Evolutionary conservation across 2,113 vertebrate genomes (phyloP).

Genomic region (Grus americana): DNA sequence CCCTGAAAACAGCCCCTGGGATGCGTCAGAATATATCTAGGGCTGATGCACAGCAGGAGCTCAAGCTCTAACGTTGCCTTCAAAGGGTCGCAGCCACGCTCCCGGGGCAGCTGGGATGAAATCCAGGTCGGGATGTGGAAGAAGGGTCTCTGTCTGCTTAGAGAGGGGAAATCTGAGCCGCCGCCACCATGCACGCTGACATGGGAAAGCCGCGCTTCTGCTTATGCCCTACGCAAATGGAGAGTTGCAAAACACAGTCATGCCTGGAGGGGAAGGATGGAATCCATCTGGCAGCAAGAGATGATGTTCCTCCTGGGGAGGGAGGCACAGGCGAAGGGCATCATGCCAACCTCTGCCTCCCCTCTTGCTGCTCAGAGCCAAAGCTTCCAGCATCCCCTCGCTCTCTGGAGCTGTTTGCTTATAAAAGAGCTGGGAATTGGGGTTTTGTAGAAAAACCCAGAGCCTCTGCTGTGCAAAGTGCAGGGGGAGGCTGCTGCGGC

Average conservation of each 20-base stretch:
- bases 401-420: rapidly evolving
- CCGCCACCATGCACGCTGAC: neutral
- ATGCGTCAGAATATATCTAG: neutral
- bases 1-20: neutral
- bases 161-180: neutral
- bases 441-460: neutral
- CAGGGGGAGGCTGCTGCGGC: neutral
- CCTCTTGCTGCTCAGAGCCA: neutral
- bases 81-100: rapidly evolving
- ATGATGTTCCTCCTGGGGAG: neutral
- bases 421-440: neutral
- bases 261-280: neutral
- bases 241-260: neutral
- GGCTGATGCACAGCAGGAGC: rapidly evolving
- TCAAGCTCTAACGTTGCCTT: neutral
- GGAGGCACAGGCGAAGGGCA: rapidly evolving
- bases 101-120: neutral
- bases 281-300: neutral
- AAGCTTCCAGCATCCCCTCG: neutral
- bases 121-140: neutral
- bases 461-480: rapidly evolving
- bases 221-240: rapidly evolving
- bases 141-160: neutral
- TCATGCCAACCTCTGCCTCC: neutral
- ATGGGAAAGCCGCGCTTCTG: neutral